Evolutionary conservation across 2,888 invertebrate species (phyloP).

Genomic region (Sialis fuliginosa): DNA sequence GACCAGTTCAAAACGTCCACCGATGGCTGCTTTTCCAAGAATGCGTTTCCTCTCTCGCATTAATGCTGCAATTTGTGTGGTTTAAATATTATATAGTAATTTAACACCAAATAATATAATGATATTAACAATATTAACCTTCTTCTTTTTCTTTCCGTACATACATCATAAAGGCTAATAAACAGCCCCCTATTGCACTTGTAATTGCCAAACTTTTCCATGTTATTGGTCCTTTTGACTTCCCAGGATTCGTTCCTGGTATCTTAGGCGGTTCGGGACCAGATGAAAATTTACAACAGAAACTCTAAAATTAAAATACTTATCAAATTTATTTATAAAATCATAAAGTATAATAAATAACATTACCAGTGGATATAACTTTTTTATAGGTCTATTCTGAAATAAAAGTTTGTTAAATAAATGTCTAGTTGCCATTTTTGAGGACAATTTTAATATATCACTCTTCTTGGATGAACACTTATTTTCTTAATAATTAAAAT

Average conservation of each 20-base stretch:
- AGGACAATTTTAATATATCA: no score
- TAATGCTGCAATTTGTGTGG: slow-evolving; percentile 15
- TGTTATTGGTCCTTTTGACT: slow-evolving; percentile 42
- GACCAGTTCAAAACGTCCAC: slow-evolving; percentile 79
- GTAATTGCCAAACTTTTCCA: slow-evolving; percentile 65
- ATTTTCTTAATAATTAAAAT: no score
- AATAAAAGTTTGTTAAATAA: no score
- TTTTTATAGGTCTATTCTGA: no score
- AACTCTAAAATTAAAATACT: no score
- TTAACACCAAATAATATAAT: neutral
- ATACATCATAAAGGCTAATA: slow-evolving; percentile 57
- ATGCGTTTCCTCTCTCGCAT: slow-evolving; percentile 58
- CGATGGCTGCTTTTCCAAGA: slow-evolving; percentile 84
- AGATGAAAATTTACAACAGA: no score
- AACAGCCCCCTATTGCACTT: slow-evolving; percentile 42
- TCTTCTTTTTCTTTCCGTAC: slow-evolving; percentile 66
- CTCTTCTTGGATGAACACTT: no score
- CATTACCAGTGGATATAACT: no score
- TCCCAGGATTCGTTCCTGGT: neutral
- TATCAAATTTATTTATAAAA: no score
- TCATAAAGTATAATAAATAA: no score
- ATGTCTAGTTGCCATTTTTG: no score
- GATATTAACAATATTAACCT: slow-evolving; percentile 21
- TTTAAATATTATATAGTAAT: neutral
- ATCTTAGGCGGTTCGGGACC: neutral